A percentile compares a stretch with the other conserved stretches of the same genome.
These are phyloP conservation scores for Alca torda DNA, from an alignment of 2,797 vertebrate species.

Conservation along the genomic window DNA sequence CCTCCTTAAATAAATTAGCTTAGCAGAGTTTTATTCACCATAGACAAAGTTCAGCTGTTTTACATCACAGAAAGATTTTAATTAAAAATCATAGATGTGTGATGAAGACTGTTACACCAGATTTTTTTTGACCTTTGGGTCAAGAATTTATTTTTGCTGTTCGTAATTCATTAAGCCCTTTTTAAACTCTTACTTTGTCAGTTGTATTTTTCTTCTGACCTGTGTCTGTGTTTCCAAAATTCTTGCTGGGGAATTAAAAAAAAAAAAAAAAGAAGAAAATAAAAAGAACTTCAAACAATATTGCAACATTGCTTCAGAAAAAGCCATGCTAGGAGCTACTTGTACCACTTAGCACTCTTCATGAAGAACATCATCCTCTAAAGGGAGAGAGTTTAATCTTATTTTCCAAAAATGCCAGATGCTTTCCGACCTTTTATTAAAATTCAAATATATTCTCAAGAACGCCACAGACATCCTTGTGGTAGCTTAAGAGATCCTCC, in stretches of 20 bases:
- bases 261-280: not conserved
- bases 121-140: not conserved
- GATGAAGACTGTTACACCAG: not conserved
- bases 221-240: not conserved
- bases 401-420: not conserved
- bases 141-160: not conserved
- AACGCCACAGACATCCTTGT: not conserved
- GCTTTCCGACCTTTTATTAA: not conserved
- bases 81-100: constrained; percentile 1
- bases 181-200: not conserved
- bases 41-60: constrained; percentile 4
- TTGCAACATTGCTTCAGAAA: not conserved
- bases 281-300: not conserved
- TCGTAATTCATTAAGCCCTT: not conserved
- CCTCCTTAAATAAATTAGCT: not conserved
- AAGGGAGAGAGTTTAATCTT: not conserved
- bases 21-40: not conserved
- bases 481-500: not conserved
- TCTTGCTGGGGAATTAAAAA: not conserved
- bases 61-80: not conserved
- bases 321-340: not conserved
- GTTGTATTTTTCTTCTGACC: not conserved
- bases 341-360: not conserved
- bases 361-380: not conserved
- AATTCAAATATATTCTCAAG: constrained; percentile 9